Conservation (phyloP, 2,888 invertebrate species). For the Pheosia tremula region DNA sequence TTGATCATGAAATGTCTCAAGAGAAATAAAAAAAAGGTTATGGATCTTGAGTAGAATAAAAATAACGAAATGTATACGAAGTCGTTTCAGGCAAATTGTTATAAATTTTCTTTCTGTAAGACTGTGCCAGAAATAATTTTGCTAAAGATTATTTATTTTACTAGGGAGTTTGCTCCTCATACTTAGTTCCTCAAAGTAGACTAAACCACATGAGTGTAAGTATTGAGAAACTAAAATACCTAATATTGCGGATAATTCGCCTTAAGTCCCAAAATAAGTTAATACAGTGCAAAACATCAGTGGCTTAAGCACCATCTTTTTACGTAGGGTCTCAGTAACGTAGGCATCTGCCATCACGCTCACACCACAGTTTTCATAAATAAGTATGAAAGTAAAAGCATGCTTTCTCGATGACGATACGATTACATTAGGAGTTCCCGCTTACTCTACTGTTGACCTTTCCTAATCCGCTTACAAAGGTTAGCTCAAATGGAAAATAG, state of each 20-base stretch:
- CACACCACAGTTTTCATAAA: too few species aligned
- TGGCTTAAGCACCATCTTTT: too few species aligned
- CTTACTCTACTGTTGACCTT: background rate
- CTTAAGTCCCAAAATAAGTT: background rate
- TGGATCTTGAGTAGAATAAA: too few species aligned
- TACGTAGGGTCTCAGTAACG: too few species aligned
- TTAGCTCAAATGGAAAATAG: conserved; percentile 25
- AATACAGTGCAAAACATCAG: background rate
- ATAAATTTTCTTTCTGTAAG: background rate
- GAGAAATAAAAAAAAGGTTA: too few species aligned
- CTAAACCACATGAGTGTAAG: background rate
- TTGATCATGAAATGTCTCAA: too few species aligned
- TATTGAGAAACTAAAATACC: background rate
- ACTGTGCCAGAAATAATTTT: background rate
- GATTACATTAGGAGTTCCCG: too few species aligned
- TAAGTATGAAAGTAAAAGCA: too few species aligned
- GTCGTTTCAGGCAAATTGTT: background rate
- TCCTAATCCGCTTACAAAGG: conserved; percentile 20
- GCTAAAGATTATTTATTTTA: background rate
- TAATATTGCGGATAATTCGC: background rate
- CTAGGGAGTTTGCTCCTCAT: background rate
- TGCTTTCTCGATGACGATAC: too few species aligned
- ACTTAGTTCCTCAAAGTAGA: background rate
- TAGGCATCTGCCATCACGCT: too few species aligned
- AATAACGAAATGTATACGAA: background rate